Evolutionary conservation across 2,888 invertebrate species (phyloP).

Genomic region (Shargacucullia verbasci): DNA sequence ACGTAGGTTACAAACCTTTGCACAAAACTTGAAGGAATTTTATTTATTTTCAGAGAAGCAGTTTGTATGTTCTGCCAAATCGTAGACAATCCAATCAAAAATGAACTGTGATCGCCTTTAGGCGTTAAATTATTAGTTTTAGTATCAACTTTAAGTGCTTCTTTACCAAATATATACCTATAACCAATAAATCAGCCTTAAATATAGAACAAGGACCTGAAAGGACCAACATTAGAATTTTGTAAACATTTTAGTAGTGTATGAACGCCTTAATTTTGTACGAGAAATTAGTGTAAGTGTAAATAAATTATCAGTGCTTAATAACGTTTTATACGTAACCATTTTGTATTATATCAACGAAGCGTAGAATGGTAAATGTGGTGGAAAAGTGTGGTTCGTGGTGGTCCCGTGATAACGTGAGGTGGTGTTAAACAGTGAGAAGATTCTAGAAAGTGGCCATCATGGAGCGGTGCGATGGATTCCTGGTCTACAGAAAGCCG

Average conservation of each 20-base stretch:
- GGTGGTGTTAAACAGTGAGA: conserved; percentile 54
- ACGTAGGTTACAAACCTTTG: conserved; percentile 35
- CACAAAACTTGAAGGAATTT: conserved; percentile 34
- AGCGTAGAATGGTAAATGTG: conserved; percentile 46
- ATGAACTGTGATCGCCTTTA: conserved; percentile 81
- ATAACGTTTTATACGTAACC: conserved; percentile 48
- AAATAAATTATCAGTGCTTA: conserved; percentile 45
- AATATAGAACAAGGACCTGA: conserved; percentile 74
- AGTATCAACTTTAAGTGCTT: conserved; percentile 74
- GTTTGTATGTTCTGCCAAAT: conserved; percentile 56
- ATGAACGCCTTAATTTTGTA: conserved; percentile 83
- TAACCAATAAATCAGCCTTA: conserved; percentile 81
- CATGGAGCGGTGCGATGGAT: conserved; percentile 94
- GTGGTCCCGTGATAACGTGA: conserved; percentile 63
- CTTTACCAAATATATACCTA: conserved; percentile 75
- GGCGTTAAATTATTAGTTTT: conserved; percentile 78
- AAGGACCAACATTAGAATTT: conserved; percentile 84
- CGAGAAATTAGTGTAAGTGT: conserved; percentile 64
- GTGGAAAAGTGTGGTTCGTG: conserved; percentile 42
- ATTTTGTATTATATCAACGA: conserved; percentile 47
- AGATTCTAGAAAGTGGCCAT: conserved; percentile 66
- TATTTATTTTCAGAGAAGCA: conserved; percentile 58
- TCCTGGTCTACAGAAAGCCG: conserved; percentile 94
- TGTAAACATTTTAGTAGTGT: conserved; percentile 75
- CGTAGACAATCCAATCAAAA: conserved; percentile 54